These are phyloP conservation scores for Taxidea taxus DNA, from an alignment of 2,113 vertebrate genomes.

Conservation along the genomic window DNA sequence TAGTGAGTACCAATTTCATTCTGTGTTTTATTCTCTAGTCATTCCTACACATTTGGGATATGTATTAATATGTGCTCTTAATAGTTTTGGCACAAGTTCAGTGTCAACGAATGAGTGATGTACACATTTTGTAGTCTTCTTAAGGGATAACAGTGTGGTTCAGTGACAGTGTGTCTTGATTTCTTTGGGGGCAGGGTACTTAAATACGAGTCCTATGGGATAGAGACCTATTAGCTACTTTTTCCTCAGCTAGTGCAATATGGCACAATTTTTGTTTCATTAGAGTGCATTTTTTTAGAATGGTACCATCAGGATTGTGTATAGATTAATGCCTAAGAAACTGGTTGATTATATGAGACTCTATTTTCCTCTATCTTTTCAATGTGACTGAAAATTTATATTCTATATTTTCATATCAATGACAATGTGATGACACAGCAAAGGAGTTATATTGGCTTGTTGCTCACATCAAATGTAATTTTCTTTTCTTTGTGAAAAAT, in stretches of 20 bases:
- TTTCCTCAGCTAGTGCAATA: constrained; percentile 4
- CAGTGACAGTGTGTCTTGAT: constrained; percentile 61
- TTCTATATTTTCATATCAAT: constrained; percentile 62
- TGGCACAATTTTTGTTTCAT: constrained; percentile 27
- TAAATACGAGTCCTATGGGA: constrained; percentile 48
- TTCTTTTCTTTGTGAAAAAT: constrained; percentile 40
- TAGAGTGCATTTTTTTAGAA: constrained; percentile 44
- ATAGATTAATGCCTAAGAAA: constrained; percentile 47
- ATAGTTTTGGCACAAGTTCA: constrained; percentile 73
- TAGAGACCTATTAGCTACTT: constrained; percentile 44
- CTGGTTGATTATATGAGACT: constrained; percentile 3
- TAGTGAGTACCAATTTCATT: constrained; percentile 47
- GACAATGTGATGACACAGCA: constrained; percentile 61
- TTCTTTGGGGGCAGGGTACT: constrained; percentile 48
- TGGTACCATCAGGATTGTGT: constrained; percentile 9
- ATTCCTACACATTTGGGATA: constrained; percentile 47
- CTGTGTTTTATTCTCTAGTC: constrained; percentile 55
- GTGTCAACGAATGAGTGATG: constrained; percentile 65
- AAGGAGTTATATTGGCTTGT: constrained; percentile 41
- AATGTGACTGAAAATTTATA: constrained; percentile 50
- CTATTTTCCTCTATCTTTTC: constrained; percentile 47
- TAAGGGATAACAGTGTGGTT: constrained; percentile 65
- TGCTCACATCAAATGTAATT: constrained; percentile 34
- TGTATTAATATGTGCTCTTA: constrained; percentile 65
- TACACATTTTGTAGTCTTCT: constrained; percentile 68